Evolutionary conservation across 2,113 vertebrate genomes (phyloP).

Genomic region (Gila orcuttii): DNA sequence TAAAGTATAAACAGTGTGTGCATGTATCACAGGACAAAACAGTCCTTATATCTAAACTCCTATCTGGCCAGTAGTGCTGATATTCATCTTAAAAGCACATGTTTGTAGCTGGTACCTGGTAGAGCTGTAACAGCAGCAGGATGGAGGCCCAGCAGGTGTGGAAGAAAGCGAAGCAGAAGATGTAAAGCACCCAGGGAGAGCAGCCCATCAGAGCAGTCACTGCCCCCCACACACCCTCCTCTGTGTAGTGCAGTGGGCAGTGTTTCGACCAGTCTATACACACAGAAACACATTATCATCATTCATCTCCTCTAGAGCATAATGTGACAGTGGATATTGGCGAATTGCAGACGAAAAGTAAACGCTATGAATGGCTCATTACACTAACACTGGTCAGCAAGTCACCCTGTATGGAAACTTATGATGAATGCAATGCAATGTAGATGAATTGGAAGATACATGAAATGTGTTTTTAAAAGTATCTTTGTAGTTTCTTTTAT

Average conservation of each 20-base stretch:
- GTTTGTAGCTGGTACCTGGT: constrained; percentile 75
- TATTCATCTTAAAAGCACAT: neutral
- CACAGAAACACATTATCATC: neutral
- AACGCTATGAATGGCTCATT: too few species aligned
- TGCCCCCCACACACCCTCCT: constrained; percentile 78
- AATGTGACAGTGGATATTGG: too few species aligned
- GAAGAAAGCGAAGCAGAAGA: constrained; percentile 80
- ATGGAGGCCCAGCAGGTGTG: constrained; percentile 81
- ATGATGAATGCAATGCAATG: too few species aligned
- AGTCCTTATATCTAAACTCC: neutral
- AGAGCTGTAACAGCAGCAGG: constrained; percentile 84
- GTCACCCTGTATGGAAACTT: too few species aligned
- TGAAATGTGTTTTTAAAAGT: too few species aligned
- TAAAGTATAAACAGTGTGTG: neutral
- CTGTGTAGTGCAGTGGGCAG: constrained; percentile 75
- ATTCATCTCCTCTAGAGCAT: too few species aligned
- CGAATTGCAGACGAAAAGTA: too few species aligned
- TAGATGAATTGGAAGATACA: too few species aligned
- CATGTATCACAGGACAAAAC: neutral
- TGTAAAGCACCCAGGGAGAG: constrained; percentile 87
- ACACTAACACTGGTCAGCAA: too few species aligned
- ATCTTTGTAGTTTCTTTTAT: too few species aligned
- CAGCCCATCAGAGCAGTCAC: constrained; percentile 78
- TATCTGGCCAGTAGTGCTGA: neutral
- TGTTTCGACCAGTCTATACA: constrained; percentile 84